Percentiles rank a stretch among this genome's conserved stretches.
Evolutionary conservation across 2,888 invertebrate species (phyloP).

Genomic region (Magallana nippona): DNA sequence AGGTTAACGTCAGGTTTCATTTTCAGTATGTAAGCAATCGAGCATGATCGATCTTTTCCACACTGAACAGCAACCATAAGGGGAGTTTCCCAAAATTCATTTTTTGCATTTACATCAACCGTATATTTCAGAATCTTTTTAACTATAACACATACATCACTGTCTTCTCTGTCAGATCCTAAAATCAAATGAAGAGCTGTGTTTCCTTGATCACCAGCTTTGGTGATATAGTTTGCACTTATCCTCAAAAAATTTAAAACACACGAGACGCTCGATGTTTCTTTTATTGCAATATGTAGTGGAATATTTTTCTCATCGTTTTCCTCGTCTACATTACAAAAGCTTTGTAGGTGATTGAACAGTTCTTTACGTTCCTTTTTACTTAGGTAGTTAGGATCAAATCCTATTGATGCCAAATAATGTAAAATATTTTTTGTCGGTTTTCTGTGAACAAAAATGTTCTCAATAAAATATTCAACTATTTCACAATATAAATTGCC

Average conservation of each 20-base stretch:
- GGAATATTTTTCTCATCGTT: neutral
- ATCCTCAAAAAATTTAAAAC: neutral
- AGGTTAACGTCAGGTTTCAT: neutral
- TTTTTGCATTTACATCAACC: slow-evolving; percentile 4
- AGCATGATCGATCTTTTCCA: neutral
- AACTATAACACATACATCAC: neutral
- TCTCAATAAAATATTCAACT: neutral
- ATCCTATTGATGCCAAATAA: neutral
- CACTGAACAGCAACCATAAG: neutral
- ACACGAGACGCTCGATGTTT: neutral
- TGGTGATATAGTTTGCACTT: neutral
- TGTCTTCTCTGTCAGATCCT: neutral
- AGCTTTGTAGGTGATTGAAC: neutral
- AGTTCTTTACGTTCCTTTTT: neutral
- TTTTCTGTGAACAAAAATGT: neutral
- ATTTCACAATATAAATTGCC: neutral
- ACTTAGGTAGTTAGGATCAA: neutral
- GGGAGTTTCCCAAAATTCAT: neutral
- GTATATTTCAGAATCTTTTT: neutral
- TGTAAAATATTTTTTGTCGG: neutral
- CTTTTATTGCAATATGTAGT: neutral
- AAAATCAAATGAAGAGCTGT: slow-evolving; percentile 3
- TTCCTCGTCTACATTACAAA: neutral
- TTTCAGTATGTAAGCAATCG: neutral
- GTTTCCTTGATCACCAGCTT: neutral